phyloP scores from a whole-genome alignment of 2,113 vertebrate species.

The Dicerorhinus sumatrensis region DNA sequence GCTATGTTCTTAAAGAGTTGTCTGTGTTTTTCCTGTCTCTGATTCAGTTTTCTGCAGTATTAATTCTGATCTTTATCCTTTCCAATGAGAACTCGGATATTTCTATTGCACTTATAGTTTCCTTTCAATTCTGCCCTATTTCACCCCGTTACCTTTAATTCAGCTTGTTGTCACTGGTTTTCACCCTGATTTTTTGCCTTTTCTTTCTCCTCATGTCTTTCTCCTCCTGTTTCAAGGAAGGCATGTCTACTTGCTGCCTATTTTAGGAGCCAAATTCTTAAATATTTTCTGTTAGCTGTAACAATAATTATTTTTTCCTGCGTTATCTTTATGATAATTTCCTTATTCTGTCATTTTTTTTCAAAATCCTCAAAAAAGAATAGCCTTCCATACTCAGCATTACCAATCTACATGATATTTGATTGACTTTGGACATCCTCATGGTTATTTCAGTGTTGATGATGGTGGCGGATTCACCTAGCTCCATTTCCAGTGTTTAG shows the following conservation, averaged over 20 bases:
- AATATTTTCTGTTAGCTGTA: not conserved
- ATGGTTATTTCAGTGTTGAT: not conserved
- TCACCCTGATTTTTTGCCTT: not conserved
- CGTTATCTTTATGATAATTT: not conserved
- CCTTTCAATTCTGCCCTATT: not conserved
- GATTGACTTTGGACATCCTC: not conserved
- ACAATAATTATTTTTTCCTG: not conserved
- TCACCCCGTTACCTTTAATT: not conserved
- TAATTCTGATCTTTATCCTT: constrained; percentile 44
- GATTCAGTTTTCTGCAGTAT: not conserved
- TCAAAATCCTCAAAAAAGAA: not conserved
- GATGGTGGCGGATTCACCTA: not conserved
- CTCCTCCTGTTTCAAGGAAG: not conserved
- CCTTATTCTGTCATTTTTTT: not conserved
- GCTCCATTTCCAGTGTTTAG: not conserved
- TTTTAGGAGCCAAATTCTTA: not conserved
- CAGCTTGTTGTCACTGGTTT: not conserved
- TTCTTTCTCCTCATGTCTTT: not conserved
- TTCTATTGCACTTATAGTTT: not conserved
- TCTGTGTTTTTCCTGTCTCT: not conserved
- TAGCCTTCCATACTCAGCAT: not conserved
- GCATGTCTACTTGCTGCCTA: not conserved
- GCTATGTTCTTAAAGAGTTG: not conserved
- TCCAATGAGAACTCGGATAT: not conserved
- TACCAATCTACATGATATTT: not conserved